Percentiles rank a stretch among this genome's conserved stretches.
Conservation (phyloP, 2,888 invertebrate species). For the Limnephilus lunatus region DNA sequence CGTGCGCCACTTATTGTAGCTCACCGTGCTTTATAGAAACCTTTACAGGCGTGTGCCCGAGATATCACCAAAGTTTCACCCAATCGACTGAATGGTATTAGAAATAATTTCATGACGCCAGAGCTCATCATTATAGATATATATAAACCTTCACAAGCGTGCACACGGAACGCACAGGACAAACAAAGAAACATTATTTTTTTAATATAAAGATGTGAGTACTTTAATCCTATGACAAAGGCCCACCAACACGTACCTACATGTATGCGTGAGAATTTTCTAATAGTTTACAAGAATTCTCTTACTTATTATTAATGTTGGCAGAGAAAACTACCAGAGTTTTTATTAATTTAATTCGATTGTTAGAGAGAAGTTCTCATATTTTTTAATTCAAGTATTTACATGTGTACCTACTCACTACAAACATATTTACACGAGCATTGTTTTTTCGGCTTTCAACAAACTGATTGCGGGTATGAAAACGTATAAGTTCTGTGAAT, state of each 20-base stretch:
- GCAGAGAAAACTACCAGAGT: conserved; percentile 4
- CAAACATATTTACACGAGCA: neutral
- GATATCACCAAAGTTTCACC: too few species aligned
- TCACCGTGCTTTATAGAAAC: too few species aligned
- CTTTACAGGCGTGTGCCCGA: too few species aligned
- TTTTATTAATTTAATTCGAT: conserved; percentile 9
- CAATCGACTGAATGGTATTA: too few species aligned
- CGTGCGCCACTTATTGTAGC: too few species aligned
- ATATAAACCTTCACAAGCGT: too few species aligned
- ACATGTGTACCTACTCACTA: neutral
- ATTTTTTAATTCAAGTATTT: neutral
- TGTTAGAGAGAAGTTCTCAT: conserved; percentile 15
- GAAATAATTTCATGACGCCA: too few species aligned
- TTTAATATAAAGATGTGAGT: neutral
- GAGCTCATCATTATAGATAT: too few species aligned
- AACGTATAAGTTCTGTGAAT: neutral
- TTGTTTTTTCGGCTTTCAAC: neutral
- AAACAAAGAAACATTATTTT: too few species aligned
- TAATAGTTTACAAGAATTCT: neutral
- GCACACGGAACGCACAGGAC: too few species aligned
- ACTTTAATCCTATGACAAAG: neutral
- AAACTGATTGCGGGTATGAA: neutral
- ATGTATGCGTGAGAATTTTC: neutral
- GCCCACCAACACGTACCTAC: neutral
- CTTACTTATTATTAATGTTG: neutral